Evolutionary conservation across 2,797 vertebrate species (phyloP).

Genomic region (Helarctos malayanus): DNA sequence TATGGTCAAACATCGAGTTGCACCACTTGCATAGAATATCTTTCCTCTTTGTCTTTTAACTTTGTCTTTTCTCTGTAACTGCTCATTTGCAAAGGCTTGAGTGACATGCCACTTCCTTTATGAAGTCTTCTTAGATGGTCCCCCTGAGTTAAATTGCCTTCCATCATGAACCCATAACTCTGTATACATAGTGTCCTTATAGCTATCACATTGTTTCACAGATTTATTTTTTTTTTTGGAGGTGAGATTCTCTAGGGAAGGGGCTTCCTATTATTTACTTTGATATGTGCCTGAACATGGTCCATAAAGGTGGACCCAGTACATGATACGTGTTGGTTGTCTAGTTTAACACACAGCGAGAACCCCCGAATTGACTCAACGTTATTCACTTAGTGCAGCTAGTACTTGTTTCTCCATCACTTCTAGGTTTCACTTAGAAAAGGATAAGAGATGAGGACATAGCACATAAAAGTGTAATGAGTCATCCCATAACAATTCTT

Average conservation of each 20-base stretch:
- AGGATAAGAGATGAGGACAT: background rate
- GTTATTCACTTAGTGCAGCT: background rate
- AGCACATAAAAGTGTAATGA: background rate
- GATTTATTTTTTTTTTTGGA: background rate
- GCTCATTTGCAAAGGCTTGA: background rate
- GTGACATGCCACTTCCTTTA: background rate
- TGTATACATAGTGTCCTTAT: background rate
- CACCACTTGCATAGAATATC: background rate
- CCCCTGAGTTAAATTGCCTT: background rate
- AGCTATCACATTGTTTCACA: background rate
- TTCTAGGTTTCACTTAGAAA: background rate
- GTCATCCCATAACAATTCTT: background rate
- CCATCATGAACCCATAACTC: background rate
- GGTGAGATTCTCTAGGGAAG: background rate
- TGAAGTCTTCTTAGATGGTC: background rate
- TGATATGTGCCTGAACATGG: background rate
- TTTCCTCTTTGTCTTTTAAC: background rate
- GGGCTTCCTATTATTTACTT: background rate
- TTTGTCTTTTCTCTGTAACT: background rate
- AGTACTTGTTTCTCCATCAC: background rate
- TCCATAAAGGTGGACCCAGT: background rate
- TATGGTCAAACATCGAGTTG: background rate
- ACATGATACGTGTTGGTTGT: background rate
- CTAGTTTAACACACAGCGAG: background rate
- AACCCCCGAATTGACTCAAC: background rate